These are phyloP conservation scores for Colistium nudipinnis DNA, from an alignment of 2,113 vertebrate species.

Conservation along the genomic window DNA sequence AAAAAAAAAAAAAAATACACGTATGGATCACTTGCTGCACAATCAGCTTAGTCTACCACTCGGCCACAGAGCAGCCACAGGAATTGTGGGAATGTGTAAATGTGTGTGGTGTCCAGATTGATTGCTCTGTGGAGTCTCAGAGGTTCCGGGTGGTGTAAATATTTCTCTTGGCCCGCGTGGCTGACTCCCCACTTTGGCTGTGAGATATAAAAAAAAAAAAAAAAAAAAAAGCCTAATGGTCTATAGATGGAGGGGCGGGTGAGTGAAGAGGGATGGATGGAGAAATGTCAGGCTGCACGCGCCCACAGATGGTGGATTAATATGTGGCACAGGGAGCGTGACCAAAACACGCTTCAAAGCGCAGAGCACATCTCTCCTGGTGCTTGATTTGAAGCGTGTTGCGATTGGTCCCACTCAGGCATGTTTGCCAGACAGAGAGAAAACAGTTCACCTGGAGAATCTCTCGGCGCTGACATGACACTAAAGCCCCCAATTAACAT, in stretches of 20 bases:
- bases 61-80: background rate
- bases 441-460: constrained; percentile 63
- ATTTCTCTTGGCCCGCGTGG: constrained; percentile 40
- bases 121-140: background rate
- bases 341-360: constrained; percentile 54
- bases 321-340: constrained; percentile 26
- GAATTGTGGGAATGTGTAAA: constrained; percentile 17
- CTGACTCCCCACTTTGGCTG: constrained; percentile 21
- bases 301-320: constrained; percentile 45
- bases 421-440: constrained; percentile 24
- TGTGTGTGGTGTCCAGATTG: constrained; percentile 2
- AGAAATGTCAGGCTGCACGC: constrained; percentile 16
- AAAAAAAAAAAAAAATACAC: too few relatives aligned
- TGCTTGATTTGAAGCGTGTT: constrained; percentile 40
- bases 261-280: constrained; percentile 56
- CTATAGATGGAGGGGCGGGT: constrained; percentile 35
- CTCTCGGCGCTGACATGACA: constrained; percentile 63
- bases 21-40: too few relatives aligned
- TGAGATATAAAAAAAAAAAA: constrained; percentile 43
- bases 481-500: constrained; percentile 71
- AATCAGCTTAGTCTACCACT: too few relatives aligned
- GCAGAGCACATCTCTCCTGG: constrained; percentile 22
- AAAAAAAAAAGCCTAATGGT: constrained; percentile 42
- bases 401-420: constrained; percentile 24
- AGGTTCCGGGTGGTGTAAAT: constrained; percentile 26